Conservation (phyloP, 2,113 vertebrate genomes). For the human region GRCh38 chr20:41287501-41288000, state of each 20-base stretch:
- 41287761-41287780: not conserved
- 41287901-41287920: not conserved
- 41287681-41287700: not conserved
- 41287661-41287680: not conserved
- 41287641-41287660: not conserved
- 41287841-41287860: not conserved
- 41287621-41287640: not conserved
- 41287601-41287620: not conserved
- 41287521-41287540: not conserved
- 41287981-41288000: conserved; percentile 46
- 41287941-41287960: not conserved
- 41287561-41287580: not conserved
- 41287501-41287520: not conserved
- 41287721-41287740: not conserved
- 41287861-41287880: not conserved
- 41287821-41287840: not conserved
- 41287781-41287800: not conserved
- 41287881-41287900: not conserved
- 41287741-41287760: not conserved
- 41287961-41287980: not conserved
- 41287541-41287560: not conserved
- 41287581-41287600: not conserved
- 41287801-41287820: not conserved
- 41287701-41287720: not conserved
- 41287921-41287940: not conserved